Base-by-base conservation (phyloP, 30 jellyfish, hydroid and myxozoan species). In the Aurelia aurita region DNA sequence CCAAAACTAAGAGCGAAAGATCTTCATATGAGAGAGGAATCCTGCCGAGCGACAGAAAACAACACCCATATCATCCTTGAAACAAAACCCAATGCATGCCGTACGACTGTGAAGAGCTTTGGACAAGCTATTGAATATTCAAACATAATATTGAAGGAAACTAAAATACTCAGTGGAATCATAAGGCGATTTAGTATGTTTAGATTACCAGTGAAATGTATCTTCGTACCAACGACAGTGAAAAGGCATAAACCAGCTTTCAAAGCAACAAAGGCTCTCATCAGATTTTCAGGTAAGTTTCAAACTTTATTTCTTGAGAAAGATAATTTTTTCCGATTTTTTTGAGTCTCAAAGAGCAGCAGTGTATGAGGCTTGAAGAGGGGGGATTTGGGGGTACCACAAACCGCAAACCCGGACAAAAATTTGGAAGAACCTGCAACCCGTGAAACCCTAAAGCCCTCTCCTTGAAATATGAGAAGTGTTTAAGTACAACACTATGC, bases 11-110 rank as follows among this genome's bases (percentile, higher is more conserved):
- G 44, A 25, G 90, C 90, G 22, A 35, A 51, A 22, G 84, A 74
- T 18, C 87, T 89, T 73, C 93, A 80, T 32, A 57, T 89, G 79
- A 49, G 76, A 47, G 84, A 68, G 25, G 60, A 44, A 20, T 14
- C 46, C 20, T 89, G 97, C 80, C 35, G 69, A 49, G 90, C 97
- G 3, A 26, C 49, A 1, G 97, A 89, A 74, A 89, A 89, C 74
- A 45, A 66, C 5, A 89, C 97, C 2, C 97, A 89, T 47, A 69
- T 89, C 53, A 66, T 81, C 45, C 34, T 70, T 1, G 65, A 82
- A 15, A 89, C 94, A 5, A 80, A 26, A 72, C 86, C 88, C 4
- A 25, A 25, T 22, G 73, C 64, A 22, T 89, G 97, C 58, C 69
- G 88, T 12, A 87, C 96, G 1, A 74, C 74, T 26, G 43, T 74